Evolutionary conservation across 2,113 vertebrate species (phyloP), one percentile per base, ranked within the genome.

Genomic region (Antennarius striatus): DNA sequence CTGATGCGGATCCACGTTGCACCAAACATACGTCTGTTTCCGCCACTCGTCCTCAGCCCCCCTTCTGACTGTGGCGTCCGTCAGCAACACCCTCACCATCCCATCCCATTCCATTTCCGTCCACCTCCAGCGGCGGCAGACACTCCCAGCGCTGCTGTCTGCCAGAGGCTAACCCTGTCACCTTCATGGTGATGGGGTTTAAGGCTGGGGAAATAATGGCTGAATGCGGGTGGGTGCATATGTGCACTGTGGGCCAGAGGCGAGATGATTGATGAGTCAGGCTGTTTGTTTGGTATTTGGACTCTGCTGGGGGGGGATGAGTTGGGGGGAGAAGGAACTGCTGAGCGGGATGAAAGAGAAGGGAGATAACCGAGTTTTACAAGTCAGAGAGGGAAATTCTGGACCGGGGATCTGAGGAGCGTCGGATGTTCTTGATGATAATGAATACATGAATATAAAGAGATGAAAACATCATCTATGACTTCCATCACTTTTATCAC

Each of bases 21-120:
- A 56, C 49, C 50, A 50, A 53, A 58, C 57, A 58, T 48, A 50
- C 56, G 22, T 29, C 49, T 48, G 45, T 72, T 74, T 76, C 68
- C 32, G 7, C 22, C 57, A 45, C 49, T 67, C 73, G 63, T 60
- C 53, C 39, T 39, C 40, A 63, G 58, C 42, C 56, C 60, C 56
- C 40, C 48, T 65, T 56, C n/a, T 12, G 4, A 47, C 60, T 53
- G 16, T 54, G 45, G 4, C 69, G 80, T 81, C 67, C 66, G 56
- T 84, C 73, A 87, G 45, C 55, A 46, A 45, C 40, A 56, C 10
- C 4, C 22, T 66, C 48, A 48, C 63, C 54, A 58, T 56, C 63
- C 61, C 69, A 77, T 56, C 63, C 61, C 69, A 77, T 75, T 82
- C 68, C 94, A 91, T 85, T 93, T 93, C 86, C 94, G 93, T 90